A percentile compares a stretch with the other conserved stretches of the same genome.
Conservation (phyloP, 2,113 vertebrate genomes). For the Petrocephalus zakoni region DNA sequence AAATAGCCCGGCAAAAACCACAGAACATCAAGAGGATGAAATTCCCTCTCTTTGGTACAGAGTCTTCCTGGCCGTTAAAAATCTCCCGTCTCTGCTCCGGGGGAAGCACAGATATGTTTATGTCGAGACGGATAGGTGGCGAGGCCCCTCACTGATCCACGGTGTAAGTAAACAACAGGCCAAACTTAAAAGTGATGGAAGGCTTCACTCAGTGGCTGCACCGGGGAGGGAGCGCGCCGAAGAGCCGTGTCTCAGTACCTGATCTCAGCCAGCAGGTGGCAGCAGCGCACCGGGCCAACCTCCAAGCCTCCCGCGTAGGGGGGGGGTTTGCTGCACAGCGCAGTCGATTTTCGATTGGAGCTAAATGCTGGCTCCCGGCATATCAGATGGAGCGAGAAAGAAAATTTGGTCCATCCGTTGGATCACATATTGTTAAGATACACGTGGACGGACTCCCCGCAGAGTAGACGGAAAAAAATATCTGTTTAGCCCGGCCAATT, state of each 20-base stretch:
- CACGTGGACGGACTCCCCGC: background rate
- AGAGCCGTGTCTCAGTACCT: background rate
- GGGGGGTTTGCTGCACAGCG: background rate
- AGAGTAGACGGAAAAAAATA: constrained; percentile 1
- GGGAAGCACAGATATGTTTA: constrained; percentile 36
- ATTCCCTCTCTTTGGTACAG: constrained; percentile 41
- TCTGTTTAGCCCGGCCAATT: background rate
- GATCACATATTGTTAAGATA: background rate
- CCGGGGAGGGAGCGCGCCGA: background rate
- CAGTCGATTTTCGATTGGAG: background rate
- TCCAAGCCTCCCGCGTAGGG: background rate
- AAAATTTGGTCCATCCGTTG: background rate
- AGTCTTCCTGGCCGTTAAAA: constrained; percentile 46
- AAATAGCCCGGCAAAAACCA: background rate
- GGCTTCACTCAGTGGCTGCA: background rate
- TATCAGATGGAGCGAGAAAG: background rate
- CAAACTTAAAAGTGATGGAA: background rate
- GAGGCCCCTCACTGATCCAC: constrained; percentile 23
- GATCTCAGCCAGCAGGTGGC: constrained; percentile 9
- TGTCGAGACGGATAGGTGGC: constrained; percentile 37
- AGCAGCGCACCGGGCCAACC: background rate
- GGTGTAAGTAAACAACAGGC: background rate
- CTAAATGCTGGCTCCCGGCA: background rate
- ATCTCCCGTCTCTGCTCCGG: constrained; percentile 37
- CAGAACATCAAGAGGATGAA: background rate